These are phyloP conservation scores for Ectobius pallidus DNA, from an alignment of 2,888 invertebrate species.

Conservation along the genomic window DNA sequence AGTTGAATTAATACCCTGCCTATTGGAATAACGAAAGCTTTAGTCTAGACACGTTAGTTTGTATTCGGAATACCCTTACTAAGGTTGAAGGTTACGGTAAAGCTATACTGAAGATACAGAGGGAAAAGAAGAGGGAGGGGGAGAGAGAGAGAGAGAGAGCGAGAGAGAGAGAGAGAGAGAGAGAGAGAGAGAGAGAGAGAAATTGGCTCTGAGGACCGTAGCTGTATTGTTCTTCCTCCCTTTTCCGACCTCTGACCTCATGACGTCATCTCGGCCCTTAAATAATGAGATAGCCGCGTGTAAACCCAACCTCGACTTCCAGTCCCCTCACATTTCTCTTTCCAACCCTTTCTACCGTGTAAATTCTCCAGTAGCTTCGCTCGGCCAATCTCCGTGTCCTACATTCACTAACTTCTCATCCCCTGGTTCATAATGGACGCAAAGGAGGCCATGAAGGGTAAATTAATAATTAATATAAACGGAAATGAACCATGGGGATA, in stretches of 20 bases:
- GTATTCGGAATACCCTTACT: constrained; percentile 6
- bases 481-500: constrained; percentile 10
- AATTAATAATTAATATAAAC: constrained; percentile 28
- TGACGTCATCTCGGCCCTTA: constrained; percentile 28
- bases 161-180: no score
- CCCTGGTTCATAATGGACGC: constrained; percentile 22
- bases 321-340: constrained; percentile 6
- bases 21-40: not conserved
- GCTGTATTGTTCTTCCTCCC: constrained; percentile 6
- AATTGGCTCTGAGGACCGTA: not conserved
- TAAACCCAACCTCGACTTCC: not conserved
- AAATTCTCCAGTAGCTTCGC: constrained; percentile 8
- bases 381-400: constrained; percentile 5
- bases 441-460: not conserved
- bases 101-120: not conserved
- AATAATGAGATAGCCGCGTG: constrained; percentile 31
- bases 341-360: not conserved
- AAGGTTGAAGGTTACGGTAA: not conserved
- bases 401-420: not conserved
- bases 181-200: no score
- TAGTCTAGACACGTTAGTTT: not conserved
- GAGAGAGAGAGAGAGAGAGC: no score
- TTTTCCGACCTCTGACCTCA: constrained; percentile 21
- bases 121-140: no score
- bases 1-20: no score